A percentile compares a stretch with the other conserved stretches of the same genome.
These are phyloP conservation scores for Mola mola DNA, from an alignment of 2,113 vertebrate genomes.

Conservation along the genomic window DNA sequence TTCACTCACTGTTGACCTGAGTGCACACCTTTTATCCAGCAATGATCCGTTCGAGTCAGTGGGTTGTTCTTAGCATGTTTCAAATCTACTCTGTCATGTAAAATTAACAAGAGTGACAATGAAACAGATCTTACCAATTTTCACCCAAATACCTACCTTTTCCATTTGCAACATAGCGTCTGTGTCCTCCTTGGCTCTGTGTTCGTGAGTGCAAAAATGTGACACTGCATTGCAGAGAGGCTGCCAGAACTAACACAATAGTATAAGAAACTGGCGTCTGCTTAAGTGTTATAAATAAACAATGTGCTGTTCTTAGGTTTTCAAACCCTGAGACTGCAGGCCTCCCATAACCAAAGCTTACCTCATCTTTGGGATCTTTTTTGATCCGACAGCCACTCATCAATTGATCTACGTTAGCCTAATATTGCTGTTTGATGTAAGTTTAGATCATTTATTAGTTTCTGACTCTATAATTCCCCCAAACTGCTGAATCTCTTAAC, in stretches of 20 bases:
- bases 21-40: background rate
- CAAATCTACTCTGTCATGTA: constrained; percentile 20
- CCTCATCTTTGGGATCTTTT: too few species aligned
- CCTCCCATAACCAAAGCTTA: too few species aligned
- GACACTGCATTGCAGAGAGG: constrained; percentile 4
- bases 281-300: background rate
- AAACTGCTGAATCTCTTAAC: background rate
- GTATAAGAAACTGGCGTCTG: background rate
- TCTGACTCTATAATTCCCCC: background rate
- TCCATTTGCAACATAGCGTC: constrained; percentile 25
- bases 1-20: background rate
- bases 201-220: background rate
- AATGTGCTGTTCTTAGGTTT: too few species aligned
- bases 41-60: background rate
- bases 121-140: constrained; percentile 5
- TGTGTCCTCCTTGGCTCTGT: background rate
- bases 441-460: background rate
- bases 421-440: background rate
- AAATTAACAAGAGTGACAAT: constrained; percentile 23
- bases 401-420: too few species aligned
- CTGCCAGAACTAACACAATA: background rate
- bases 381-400: too few species aligned
- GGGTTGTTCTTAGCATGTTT: constrained; percentile 25
- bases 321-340: too few species aligned
- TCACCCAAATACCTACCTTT: background rate